phyloP scores from a whole-genome alignment of 2,888 invertebrate genomes.

The Bimastos eiseni region DNA sequence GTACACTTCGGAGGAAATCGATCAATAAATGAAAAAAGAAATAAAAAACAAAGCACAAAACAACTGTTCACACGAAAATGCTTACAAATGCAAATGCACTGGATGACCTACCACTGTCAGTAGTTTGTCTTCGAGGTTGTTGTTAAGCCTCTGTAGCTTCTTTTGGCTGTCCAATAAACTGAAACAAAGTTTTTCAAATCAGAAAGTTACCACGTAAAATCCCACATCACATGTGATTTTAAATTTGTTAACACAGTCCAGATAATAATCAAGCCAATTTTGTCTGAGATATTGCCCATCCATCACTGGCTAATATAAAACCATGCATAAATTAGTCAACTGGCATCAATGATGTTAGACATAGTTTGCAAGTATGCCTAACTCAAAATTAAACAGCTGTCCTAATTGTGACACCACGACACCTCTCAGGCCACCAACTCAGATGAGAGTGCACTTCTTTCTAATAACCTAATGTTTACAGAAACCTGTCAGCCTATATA shows the following conservation, averaged over 20 bases:
- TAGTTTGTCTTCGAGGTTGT: slow-evolving; percentile 89
- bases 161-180: slow-evolving; percentile 90
- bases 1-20: background rate
- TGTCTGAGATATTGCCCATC: no score
- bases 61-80: background rate
- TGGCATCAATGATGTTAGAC: no score
- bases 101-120: slow-evolving; percentile 74
- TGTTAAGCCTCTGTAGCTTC: slow-evolving; percentile 89
- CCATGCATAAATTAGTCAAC: no score
- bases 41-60: background rate
- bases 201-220: background rate
- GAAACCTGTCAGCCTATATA: no score
- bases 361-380: no score
- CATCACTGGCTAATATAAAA: no score
- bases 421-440: no score
- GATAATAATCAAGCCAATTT: no score
- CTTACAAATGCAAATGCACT: background rate
- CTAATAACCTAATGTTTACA: no score
- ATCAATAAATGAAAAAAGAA: background rate
- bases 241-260: background rate
- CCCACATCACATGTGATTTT: background rate
- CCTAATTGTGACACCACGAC: no score
- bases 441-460: no score
- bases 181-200: slow-evolving; percentile 34
- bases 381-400: no score